These are phyloP conservation scores for Emmelina monodactyla DNA, from an alignment of 2,888 invertebrate species.

Conservation along the genomic window DNA sequence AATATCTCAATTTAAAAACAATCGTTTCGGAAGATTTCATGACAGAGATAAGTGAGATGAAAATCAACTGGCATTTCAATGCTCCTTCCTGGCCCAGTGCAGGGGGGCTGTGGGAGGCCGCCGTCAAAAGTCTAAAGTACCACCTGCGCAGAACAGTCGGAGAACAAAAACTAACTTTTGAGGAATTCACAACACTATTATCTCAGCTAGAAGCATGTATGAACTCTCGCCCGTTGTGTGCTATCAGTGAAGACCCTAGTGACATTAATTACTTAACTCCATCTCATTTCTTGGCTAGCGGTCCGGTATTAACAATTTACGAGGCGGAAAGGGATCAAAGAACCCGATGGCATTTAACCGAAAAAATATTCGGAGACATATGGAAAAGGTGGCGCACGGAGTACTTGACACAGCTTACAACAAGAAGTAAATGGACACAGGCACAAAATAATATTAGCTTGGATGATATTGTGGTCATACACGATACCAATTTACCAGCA, in stretches of 20 bases:
- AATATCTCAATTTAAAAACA: no score
- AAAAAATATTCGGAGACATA: background rate
- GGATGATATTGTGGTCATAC: background rate
- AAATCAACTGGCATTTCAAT: background rate
- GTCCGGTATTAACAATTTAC: background rate
- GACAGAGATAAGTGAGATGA: conserved; percentile 4
- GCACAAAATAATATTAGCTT: conserved; percentile 2
- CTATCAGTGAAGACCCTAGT: background rate
- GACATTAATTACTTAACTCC: background rate
- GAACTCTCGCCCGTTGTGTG: background rate
- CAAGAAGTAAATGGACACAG: background rate
- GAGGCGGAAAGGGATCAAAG: background rate
- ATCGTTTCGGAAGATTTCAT: no score
- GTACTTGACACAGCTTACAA: background rate
- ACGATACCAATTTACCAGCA: background rate
- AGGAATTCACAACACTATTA: background rate
- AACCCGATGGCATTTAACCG: background rate
- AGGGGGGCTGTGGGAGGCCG: background rate
- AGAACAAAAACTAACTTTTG: background rate
- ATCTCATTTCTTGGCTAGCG: conserved; percentile 2
- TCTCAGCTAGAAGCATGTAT: background rate
- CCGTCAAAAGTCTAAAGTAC: background rate
- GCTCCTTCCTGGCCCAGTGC: background rate
- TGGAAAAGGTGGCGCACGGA: background rate
- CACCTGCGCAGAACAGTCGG: background rate